Evolutionary conservation across 2,888 invertebrate species (phyloP), one percentile per base, ranked within the genome.

Genomic region (Macrophya annulata): DNA sequence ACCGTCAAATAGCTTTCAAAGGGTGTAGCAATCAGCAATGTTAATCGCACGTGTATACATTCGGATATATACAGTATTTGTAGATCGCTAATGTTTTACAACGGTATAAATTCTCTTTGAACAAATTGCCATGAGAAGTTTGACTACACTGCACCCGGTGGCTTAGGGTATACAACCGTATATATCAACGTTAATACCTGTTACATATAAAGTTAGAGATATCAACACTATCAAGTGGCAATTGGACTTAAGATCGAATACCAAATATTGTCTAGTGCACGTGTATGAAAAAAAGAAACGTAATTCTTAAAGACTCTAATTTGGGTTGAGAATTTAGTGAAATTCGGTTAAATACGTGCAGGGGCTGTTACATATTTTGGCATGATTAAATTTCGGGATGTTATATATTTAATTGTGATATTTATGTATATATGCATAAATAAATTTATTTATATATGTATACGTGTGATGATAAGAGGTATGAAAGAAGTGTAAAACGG

Each of bases 41-140:
- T 51, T 51, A 51, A 17, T 51, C 51, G 55, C 55, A n/a, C 6
- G n/a, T 55, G 8, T 55, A 55, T n/a, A n/a, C n/a, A 6, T 40
- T 15, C 9, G n/a, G 2, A 17, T 40, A 40, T 40, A 21, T 37
- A 37, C 71, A 40, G 71, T 40, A n/a, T 37, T 71, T 71, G 40
- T 71, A 40, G 40, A 37, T 12, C n/a, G n/a, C 40, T n/a, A 40
- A 71, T 71, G n/a, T 71, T 71, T 31, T 8, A 71, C 40, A 71
- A 71, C 71, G 40, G 17, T 71, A 40, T n/a, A 71, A 71, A 40
- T 3, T n/a, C 71, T 71, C 71, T 71, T 71, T 40, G 40, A 31
- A 40, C 71, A 40, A 71, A 71, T 71, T 71, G 40, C 40, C n/a
- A 6, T 2, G 9, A 71, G n/a, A 40, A 40, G 71, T 71, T 71